Evolutionary conservation across 2,113 vertebrate species (phyloP).

Genomic region (Fregetta grallaria): DNA sequence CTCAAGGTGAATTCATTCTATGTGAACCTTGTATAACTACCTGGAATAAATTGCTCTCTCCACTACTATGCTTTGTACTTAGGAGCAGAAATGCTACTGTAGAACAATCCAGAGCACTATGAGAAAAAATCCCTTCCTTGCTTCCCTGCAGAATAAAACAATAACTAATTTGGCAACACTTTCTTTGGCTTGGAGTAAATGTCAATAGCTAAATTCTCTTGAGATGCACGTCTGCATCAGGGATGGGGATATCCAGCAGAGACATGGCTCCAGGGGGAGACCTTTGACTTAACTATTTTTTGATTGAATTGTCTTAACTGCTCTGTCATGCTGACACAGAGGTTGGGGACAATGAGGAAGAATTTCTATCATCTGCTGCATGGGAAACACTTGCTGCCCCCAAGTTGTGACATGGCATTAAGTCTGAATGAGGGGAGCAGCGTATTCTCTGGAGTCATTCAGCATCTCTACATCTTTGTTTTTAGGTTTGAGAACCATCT

Average conservation of each 20-base stretch:
- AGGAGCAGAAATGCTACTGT: not conserved
- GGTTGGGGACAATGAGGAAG: not conserved
- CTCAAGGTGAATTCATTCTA: not conserved
- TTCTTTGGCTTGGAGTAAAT: not conserved
- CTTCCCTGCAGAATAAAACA: not conserved
- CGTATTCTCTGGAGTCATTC: not conserved
- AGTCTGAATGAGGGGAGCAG: not conserved
- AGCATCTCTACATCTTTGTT: not conserved
- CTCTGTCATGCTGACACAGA: not conserved
- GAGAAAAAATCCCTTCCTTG: not conserved
- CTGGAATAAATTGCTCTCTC: not conserved
- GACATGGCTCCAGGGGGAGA: conserved; percentile 9
- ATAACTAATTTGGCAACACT: not conserved
- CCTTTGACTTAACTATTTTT: conserved; percentile 49
- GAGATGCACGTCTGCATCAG: not conserved
- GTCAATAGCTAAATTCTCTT: not conserved
- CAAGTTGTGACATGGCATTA: not conserved
- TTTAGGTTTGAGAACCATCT: not conserved
- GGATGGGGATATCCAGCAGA: conserved; percentile 37
- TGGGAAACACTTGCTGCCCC: not conserved
- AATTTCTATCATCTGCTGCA: conserved; percentile 19
- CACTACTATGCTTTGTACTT: not conserved
- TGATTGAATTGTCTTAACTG: conserved; percentile 18
- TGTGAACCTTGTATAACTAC: not conserved
- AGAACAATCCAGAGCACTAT: not conserved